A percentile compares a stretch with the other conserved stretches of the same genome.
phyloP scores from a whole-genome alignment of 2,797 vertebrate species.

The Pangasius djambal region DNA sequence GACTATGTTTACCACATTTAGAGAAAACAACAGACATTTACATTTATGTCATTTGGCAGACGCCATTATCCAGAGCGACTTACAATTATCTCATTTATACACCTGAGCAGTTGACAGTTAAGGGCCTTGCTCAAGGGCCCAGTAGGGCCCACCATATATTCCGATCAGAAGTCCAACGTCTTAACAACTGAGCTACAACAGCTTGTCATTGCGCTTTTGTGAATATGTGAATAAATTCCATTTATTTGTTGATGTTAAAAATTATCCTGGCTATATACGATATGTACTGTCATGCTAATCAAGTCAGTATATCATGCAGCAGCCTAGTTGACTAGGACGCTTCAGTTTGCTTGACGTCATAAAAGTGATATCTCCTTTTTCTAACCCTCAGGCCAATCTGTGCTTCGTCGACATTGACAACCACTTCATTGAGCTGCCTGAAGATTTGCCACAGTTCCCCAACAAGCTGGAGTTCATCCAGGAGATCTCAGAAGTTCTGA shows the following conservation, averaged over 20 bases:
- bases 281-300: not conserved
- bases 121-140: too few species aligned
- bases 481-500: conserved; percentile 94
- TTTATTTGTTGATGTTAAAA: not conserved
- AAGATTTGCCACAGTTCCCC: conserved; percentile 97
- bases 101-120: too few species aligned
- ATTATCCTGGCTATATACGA: too few species aligned
- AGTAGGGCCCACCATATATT: too few species aligned
- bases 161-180: too few species aligned
- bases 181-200: not conserved
- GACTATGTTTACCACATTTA: not conserved
- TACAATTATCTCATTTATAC: too few species aligned
- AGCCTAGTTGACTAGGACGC: not conserved
- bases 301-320: not conserved
- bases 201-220: not conserved
- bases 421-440: conserved; percentile 96
- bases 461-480: conserved; percentile 99
- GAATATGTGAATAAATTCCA: conserved; percentile 1
- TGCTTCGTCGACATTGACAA: conserved; percentile 99
- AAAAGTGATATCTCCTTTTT: not conserved
- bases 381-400: conserved; percentile 86
- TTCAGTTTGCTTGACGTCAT: not conserved
- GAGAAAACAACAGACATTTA: not conserved
- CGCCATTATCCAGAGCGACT: too few species aligned
- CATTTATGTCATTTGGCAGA: too few species aligned